phyloP scores from a whole-genome alignment of 2,888 invertebrate species.

The Scaptodrosophila latifasciaeformis region DNA sequence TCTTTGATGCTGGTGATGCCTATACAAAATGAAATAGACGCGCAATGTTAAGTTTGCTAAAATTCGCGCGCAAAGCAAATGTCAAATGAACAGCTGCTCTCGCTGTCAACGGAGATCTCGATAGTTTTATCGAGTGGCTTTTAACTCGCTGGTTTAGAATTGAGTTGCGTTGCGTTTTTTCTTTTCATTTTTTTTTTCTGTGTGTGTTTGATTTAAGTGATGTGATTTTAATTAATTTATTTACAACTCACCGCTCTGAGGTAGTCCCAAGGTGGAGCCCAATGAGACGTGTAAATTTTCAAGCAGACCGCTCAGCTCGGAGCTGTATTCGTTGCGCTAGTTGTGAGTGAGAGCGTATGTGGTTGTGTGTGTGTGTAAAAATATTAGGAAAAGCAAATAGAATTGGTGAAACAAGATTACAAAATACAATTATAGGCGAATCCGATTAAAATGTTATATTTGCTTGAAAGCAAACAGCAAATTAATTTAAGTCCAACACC shows the following conservation, averaged over 20 bases:
- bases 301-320: constrained; percentile 72
- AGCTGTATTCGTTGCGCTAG: constrained; percentile 72
- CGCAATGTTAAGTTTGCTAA: too few relatives aligned
- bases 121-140: too few relatives aligned
- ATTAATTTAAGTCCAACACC: constrained; percentile 48
- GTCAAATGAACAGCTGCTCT: not conserved
- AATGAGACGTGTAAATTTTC: constrained; percentile 74
- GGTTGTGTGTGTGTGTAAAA: constrained; percentile 6
- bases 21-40: too few relatives aligned
- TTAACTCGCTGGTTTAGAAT: not conserved
- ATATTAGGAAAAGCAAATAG: constrained; percentile 41
- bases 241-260: constrained; percentile 70
- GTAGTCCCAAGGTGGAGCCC: constrained; percentile 73
- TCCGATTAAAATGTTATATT: constrained; percentile 54
- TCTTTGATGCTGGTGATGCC: constrained; percentile 72
- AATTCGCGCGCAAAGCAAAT: too few relatives aligned
- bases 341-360: constrained; percentile 5
- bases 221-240: not conserved
- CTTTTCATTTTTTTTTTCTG: too few relatives aligned
- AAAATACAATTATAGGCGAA: constrained; percentile 60
- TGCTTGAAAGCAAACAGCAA: constrained; percentile 35
- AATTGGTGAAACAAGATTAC: constrained; percentile 55
- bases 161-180: too few relatives aligned
- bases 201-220: too few relatives aligned
- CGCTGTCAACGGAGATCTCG: too few relatives aligned